These are phyloP conservation scores for Enhydra lutris DNA, from an alignment of 2,113 vertebrate genomes.

Conservation along the genomic window DNA sequence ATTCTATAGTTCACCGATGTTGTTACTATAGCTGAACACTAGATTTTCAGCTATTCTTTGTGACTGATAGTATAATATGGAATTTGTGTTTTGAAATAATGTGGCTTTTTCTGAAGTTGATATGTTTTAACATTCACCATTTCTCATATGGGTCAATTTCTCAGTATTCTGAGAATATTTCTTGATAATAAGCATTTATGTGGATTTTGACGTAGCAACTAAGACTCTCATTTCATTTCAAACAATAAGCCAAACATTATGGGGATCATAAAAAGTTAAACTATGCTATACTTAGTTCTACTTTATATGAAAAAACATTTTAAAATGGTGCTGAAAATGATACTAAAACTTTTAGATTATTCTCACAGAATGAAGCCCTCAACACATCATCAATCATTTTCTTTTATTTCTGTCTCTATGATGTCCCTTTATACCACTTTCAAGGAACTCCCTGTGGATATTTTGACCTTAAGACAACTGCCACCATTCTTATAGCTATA, in stretches of 20 bases:
- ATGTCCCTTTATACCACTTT: constrained; percentile 49
- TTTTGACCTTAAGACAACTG: constrained; percentile 55
- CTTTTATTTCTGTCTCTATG: constrained; percentile 41
- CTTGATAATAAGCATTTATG: neutral
- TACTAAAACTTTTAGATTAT: constrained; percentile 30
- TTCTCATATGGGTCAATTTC: neutral
- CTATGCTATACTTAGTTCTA: neutral
- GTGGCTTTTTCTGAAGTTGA: neutral
- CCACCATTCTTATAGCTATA: constrained; percentile 45
- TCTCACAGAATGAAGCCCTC: constrained; percentile 38
- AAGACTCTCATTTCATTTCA: neutral
- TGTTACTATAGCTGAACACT: neutral
- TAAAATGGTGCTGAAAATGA: constrained; percentile 30
- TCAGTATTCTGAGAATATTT: neutral
- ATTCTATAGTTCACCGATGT: neutral
- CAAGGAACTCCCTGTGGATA: constrained; percentile 57
- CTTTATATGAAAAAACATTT: neutral
- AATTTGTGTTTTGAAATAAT: constrained; percentile 14
- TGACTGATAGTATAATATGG: neutral
- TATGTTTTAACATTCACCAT: neutral
- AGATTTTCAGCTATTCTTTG: constrained; percentile 6
- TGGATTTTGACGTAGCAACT: neutral
- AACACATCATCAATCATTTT: constrained; percentile 43
- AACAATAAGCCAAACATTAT: neutral
- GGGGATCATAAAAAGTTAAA: neutral